Evolutionary conservation across 2,113 vertebrate genomes (phyloP).

Genomic region (Passer domesticus): DNA sequence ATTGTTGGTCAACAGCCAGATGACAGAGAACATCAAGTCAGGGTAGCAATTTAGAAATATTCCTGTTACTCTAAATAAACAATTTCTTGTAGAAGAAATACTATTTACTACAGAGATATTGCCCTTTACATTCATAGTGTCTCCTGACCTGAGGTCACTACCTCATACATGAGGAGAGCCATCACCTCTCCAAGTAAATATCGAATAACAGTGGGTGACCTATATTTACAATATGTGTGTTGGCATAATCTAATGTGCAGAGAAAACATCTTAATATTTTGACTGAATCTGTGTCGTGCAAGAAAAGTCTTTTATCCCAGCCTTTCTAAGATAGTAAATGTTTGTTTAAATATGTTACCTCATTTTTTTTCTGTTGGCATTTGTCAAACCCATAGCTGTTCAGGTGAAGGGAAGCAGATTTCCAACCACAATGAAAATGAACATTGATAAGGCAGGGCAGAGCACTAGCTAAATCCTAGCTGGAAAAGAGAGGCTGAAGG

Average conservation of each 20-base stretch:
- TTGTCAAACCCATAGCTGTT: neutral
- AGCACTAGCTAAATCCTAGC: neutral
- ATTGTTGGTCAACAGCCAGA: neutral
- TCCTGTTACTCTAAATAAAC: neutral
- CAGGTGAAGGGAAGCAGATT: neutral
- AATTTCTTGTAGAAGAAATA: neutral
- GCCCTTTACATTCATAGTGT: neutral
- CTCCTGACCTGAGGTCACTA: neutral
- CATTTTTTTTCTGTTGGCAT: neutral
- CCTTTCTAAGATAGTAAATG: neutral
- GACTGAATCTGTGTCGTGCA: neutral
- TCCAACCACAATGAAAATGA: neutral
- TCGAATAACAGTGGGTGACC: neutral
- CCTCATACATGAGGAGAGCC: neutral
- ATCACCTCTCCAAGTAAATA: neutral
- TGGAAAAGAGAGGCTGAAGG: constrained; percentile 21
- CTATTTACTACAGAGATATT: neutral
- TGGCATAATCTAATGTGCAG: neutral
- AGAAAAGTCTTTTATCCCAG: neutral
- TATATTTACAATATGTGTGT: neutral
- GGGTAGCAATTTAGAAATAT: neutral
- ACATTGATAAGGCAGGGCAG: neutral
- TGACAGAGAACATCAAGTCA: neutral
- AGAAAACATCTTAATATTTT: neutral
- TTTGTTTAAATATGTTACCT: neutral